Percentiles rank a stretch among this genome's conserved stretches.
Evolutionary conservation across 2,797 vertebrate species (phyloP).

Genomic region (Oreonectes daqikongensis): DNA sequence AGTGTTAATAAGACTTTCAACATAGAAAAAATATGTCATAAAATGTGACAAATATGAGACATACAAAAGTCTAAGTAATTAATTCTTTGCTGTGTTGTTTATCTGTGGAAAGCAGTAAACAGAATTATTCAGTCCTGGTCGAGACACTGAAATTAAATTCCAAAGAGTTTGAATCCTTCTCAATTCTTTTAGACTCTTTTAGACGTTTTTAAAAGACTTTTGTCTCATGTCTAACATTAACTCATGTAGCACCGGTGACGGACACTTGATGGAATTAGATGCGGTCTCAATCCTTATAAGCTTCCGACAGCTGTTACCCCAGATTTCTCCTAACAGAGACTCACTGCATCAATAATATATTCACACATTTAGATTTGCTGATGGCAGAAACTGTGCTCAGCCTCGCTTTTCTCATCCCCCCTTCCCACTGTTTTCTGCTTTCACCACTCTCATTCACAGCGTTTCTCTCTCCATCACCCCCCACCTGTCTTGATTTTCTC

Average conservation of each 20-base stretch:
- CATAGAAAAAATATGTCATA: neutral
- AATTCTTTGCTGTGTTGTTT: neutral
- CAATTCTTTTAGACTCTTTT: slow-evolving; percentile 9
- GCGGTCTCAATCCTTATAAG: slow-evolving; percentile 43
- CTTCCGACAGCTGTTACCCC: slow-evolving; percentile 64
- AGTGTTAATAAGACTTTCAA: too few species aligned
- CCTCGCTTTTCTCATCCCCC: slow-evolving; percentile 57
- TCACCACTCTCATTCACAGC: slow-evolving; percentile 41
- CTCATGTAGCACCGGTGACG: neutral
- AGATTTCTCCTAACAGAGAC: slow-evolving; percentile 68
- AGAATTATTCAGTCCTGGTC: neutral
- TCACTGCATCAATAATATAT: slow-evolving; percentile 83
- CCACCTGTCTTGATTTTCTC: slow-evolving; percentile 36
- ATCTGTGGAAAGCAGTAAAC: neutral
- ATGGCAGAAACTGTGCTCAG: slow-evolving; percentile 64
- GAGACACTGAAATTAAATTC: slow-evolving; percentile 1
- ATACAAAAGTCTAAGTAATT: slow-evolving; percentile 12
- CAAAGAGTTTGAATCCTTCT: neutral
- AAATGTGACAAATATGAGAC: neutral
- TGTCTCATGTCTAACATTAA: neutral
- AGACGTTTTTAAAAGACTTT: too few species aligned
- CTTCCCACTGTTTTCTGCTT: slow-evolving; percentile 52
- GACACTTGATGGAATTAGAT: slow-evolving; percentile 19
- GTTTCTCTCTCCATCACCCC: slow-evolving; percentile 11
- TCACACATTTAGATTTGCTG: slow-evolving; percentile 72